Evolutionary conservation across 2,797 vertebrate species (phyloP).

Genomic region (Alfaro cultratus): DNA sequence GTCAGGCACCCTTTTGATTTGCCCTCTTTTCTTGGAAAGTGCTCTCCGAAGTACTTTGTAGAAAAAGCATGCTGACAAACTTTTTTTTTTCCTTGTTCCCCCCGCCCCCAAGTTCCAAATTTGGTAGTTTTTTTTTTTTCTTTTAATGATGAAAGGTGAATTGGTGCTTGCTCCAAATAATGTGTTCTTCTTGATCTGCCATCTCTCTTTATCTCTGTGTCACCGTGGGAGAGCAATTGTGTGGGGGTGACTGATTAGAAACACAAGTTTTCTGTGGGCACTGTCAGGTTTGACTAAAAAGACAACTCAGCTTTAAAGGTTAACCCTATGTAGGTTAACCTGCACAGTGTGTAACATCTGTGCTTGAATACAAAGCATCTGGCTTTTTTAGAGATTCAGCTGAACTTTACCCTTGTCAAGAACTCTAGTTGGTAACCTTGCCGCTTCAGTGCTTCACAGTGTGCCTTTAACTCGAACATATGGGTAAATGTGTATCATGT

Average conservation of each 20-base stretch:
- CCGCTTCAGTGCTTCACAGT: background rate
- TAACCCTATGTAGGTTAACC: slow-evolving; percentile 31
- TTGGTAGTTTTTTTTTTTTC: background rate
- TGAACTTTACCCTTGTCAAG: slow-evolving; percentile 59
- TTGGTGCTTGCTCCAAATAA: slow-evolving; percentile 60
- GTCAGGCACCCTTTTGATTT: slow-evolving; percentile 71
- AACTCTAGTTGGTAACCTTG: slow-evolving; percentile 48
- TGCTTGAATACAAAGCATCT: slow-evolving; percentile 53
- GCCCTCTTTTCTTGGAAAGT: slow-evolving; percentile 53
- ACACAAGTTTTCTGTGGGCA: slow-evolving; percentile 58
- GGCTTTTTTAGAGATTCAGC: slow-evolving; percentile 50
- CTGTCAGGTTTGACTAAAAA: slow-evolving; percentile 55
- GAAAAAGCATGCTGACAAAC: slow-evolving; percentile 48
- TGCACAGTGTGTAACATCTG: slow-evolving; percentile 51
- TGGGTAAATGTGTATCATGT: slow-evolving; percentile 12
- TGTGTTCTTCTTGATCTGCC: slow-evolving; percentile 38
- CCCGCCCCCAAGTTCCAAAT: background rate
- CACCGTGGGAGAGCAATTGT: slow-evolving; percentile 9
- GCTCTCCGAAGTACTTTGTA: slow-evolving; percentile 59
- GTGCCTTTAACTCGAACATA: slow-evolving; percentile 10
- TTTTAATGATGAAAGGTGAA: slow-evolving; percentile 59
- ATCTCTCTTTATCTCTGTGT: slow-evolving; percentile 36
- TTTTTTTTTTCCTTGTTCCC: slow-evolving; percentile 52
- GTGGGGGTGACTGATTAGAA: slow-evolving; percentile 60
- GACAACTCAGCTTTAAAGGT: slow-evolving; percentile 67